Evolutionary conservation across 2,888 invertebrate species (phyloP).

Genomic region (Brenthis ino): DNA sequence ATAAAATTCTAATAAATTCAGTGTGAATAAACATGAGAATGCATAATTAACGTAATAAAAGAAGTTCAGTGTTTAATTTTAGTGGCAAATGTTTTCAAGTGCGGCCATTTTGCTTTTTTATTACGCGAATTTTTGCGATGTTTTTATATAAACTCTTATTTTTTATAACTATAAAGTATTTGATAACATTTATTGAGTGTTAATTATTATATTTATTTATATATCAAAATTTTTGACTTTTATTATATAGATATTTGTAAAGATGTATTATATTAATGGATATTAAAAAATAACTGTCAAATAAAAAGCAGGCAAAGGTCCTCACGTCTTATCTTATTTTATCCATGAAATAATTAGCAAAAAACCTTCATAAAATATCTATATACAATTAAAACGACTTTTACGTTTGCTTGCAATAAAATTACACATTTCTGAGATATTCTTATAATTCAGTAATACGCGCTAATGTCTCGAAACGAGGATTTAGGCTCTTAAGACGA

Average conservation of each 20-base stretch:
- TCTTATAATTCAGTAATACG: slow-evolving; percentile 19
- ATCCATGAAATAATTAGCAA: slow-evolving; percentile 15
- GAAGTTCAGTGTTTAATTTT: slow-evolving; percentile 19
- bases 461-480: slow-evolving; percentile 22
- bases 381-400: slow-evolving; percentile 21
- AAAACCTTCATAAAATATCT: slow-evolving; percentile 16
- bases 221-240: not conserved
- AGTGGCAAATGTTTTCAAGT: not conserved
- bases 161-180: not conserved
- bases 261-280: not conserved
- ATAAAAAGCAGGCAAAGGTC: slow-evolving; percentile 3
- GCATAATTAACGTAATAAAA: slow-evolving; percentile 31
- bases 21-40: slow-evolving; percentile 31
- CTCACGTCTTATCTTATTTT: slow-evolving; percentile 4
- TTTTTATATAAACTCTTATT: slow-evolving; percentile 1
- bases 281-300: slow-evolving; percentile 4
- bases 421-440: slow-evolving; percentile 22
- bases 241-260: not conserved
- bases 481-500: slow-evolving; percentile 28
- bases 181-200: slow-evolving; percentile 6
- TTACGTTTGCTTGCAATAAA: slow-evolving; percentile 25
- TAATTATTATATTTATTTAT: slow-evolving; percentile 6
- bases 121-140: slow-evolving; percentile 1
- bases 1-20: slow-evolving; percentile 34
- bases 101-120: slow-evolving; percentile 23